Base-by-base conservation (phyloP, 2,888 invertebrate species). In the Temnothorax ravouxi region DNA sequence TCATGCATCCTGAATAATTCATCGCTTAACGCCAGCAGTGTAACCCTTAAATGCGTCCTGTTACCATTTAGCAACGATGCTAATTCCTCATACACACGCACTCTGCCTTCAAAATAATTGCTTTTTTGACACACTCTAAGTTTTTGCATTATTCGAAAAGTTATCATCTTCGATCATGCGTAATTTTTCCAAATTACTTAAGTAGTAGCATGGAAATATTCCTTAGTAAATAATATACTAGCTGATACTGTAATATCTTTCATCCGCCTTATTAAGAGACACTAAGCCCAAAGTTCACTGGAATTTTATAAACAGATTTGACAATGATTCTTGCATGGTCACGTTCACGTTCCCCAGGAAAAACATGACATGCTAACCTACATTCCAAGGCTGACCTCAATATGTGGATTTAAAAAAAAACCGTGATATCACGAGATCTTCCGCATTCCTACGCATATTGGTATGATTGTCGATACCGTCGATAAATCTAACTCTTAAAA, bases 291-390 rank as follows among this genome's bases (percentile, higher is more conserved):
- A 3, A 79, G 47, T 80, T 72, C 59, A 67, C 15, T 29, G 5
- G 56, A 69, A 56, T 56, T 77, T 77, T 69, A 69, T 44, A 13
- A 29, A 56, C 44, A 15, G 21, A 77, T 15, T 41, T 67, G n/a
- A 69, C 44, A 72, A 80, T 72, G 38, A 80, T 72, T 38, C 18
- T 47, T 47, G 25, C 59, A 21, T 59, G 34, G 34, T 80, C 72
- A 72, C 59, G 79, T 59, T 59, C 47, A 80, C 47, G 59, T 47
- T 80, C 18, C 34, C 47, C 56, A 29, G 72, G 13, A 47, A 47
- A 47, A 72, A 72, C 74, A 59, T 72, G 72, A 80, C 79, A 80
- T 38, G n/a, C 47, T 80, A 47, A 80, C 79, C 79, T 72, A 80
- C 59, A 80, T 80, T 80, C 47, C 47, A 72, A 80, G 59, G 25